A percentile compares a stretch with the other conserved stretches of the same genome.
Evolutionary conservation across 2,113 vertebrate species (phyloP).

Genomic region (Telmatochromis sp.): DNA sequence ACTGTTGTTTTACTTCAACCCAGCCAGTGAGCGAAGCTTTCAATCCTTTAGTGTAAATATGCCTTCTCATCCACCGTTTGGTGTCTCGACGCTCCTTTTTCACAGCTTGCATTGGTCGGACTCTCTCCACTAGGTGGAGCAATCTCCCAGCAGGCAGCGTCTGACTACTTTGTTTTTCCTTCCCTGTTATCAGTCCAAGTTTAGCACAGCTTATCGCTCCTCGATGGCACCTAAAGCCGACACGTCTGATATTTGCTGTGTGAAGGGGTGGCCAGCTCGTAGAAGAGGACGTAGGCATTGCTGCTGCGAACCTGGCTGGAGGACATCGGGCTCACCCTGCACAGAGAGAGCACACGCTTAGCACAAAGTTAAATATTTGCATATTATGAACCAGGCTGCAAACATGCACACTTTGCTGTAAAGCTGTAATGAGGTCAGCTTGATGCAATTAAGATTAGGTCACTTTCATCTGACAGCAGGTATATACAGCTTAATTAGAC

Average conservation of each 20-base stretch:
- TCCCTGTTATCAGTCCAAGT: neutral
- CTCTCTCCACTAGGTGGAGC: slow-evolving; percentile 18
- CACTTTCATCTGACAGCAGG: neutral
- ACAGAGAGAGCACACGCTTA: neutral
- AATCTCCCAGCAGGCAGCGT: neutral
- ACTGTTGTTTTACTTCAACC: neutral
- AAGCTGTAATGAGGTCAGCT: neutral
- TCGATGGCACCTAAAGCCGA: slow-evolving; percentile 13
- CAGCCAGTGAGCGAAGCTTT: neutral
- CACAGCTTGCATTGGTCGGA: neutral
- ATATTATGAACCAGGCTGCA: neutral
- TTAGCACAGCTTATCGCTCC: neutral
- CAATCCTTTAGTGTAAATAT: neutral
- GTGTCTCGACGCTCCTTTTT: neutral
- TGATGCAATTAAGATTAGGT: neutral
- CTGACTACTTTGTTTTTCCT: neutral
- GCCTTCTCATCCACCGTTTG: neutral
- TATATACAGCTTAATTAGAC: neutral
- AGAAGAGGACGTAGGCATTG: slow-evolving; percentile 92
- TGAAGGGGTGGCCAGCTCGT: slow-evolving; percentile 81
- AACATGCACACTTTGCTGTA: neutral
- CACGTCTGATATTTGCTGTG: slow-evolving; percentile 73
- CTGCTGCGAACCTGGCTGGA: slow-evolving; percentile 89
- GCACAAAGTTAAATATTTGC: neutral
- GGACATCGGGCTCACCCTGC: slow-evolving; percentile 88